Conservation (phyloP, 1,140 invertebrate genomes). For the Drosophila pectinifera region DNA sequence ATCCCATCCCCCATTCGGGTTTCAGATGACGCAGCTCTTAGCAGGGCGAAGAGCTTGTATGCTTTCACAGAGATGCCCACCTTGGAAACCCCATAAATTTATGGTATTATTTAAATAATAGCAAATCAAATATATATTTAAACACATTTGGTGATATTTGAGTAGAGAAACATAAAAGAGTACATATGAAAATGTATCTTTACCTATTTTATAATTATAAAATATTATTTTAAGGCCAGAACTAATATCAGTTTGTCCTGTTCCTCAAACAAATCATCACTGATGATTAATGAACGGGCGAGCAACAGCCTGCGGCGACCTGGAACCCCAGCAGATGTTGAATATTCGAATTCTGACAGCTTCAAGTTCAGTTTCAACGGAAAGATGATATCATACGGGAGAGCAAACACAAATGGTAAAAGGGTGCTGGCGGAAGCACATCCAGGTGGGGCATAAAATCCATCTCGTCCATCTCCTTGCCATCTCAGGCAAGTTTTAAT, state of each 20-base stretch:
- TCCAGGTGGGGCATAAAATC: not conserved
- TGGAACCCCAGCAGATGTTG: conserved; percentile 32
- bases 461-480: conserved; percentile 7
- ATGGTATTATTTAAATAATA: not conserved
- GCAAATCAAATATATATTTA: not conserved
- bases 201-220: not conserved
- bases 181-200: not conserved
- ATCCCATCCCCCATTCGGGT: conserved; percentile 19
- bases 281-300: conserved; percentile 53
- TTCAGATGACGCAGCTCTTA: conserved; percentile 25
- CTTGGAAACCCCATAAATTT: not conserved
- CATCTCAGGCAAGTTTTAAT: conserved; percentile 20
- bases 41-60: not conserved
- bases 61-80: conserved; percentile 23
- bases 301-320: conserved; percentile 18
- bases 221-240: not conserved
- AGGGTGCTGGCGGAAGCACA: conserved; percentile 7
- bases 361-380: conserved; percentile 32
- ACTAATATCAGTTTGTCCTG: not conserved
- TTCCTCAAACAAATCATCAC: conserved; percentile 8
- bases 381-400: conserved; percentile 48
- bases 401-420: conserved; percentile 10
- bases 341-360: conserved; percentile 33
- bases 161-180: not conserved
- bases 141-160: not conserved